Evolutionary conservation across 1,140 invertebrate species (phyloP).

Genomic region (Lucilia sericata): DNA sequence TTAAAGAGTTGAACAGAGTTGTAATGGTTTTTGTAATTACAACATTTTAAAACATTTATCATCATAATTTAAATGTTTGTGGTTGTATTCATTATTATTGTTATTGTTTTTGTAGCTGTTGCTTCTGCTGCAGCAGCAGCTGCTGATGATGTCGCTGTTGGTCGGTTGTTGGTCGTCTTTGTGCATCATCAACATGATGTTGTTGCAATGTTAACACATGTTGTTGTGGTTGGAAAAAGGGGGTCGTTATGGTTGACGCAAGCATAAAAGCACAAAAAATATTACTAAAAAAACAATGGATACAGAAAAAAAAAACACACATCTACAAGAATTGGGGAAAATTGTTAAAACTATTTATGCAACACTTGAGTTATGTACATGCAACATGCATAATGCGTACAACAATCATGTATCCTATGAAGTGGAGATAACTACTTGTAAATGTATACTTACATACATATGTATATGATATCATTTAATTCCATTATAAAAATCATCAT

Average conservation of each 20-base stretch:
- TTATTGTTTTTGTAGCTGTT: background rate
- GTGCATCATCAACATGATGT: conserved; percentile 32
- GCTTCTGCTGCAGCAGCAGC: background rate
- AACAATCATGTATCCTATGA: too few species aligned
- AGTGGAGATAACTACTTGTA: background rate
- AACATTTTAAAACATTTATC: conserved; percentile 40
- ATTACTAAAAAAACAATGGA: background rate
- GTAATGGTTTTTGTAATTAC: conserved; percentile 27
- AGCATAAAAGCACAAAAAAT: background rate
- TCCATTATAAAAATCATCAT: conserved; percentile 36
- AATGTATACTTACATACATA: background rate
- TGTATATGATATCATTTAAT: conserved; percentile 18
- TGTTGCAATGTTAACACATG: conserved; percentile 42
- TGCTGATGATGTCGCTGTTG: background rate
- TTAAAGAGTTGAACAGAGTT: conserved; percentile 17
- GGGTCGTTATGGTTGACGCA: conserved; percentile 29
- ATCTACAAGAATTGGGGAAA: conserved; percentile 11
- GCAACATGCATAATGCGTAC: background rate
- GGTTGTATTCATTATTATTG: conserved; percentile 26
- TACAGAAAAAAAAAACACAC: background rate
- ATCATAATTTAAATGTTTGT: conserved; percentile 40
- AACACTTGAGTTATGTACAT: background rate
- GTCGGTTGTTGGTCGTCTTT: conserved; percentile 24
- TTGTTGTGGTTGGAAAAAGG: conserved; percentile 37
- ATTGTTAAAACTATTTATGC: conserved; percentile 28